Evolutionary conservation across 2,888 invertebrate genomes (phyloP), one percentile per base, ranked within the genome.

Genomic region (Patella ulyssiponensis): DNA sequence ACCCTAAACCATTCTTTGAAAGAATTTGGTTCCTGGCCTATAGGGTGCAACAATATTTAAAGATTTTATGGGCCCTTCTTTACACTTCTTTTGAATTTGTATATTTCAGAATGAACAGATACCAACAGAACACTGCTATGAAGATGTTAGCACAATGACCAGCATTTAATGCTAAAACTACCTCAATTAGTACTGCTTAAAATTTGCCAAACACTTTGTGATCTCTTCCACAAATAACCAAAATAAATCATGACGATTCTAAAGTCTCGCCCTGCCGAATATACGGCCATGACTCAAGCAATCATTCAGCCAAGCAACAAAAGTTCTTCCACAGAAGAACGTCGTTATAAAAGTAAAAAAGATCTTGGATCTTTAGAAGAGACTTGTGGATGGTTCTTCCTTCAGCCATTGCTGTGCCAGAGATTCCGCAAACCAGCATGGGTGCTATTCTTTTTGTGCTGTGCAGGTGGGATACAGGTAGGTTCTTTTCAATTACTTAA

Each of bases 401-500:
- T 64, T 23, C 64, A 23, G 23, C 64, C 64, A 12, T 23, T 23
- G 12, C 20, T 20, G 14, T 64, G 23, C 4, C 11, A 14, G 9
- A 64, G 3, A 14, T 20, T 64, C 64, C 20, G 20, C 20, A 64
- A 23, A 23, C 64, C 64, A 12, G 64, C 64, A 1, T 64, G 64
- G 64, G 64, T 64, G 64, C 64, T 64, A 23, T 64, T 64, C 23
- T 64, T 64, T 64, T 23, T 64, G 20, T 64, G 64, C 64, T 64
- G 64, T 20, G 64, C 64, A 23, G 20, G 64, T 64, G 64, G 64
- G 20, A 64, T 64, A 64, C 64, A 64, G 64, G 64, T 64, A 23
- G 23, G 64, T 64, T 64, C 5, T 64, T 64, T 15, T 11, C 12
- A 9, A 44, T 44, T 1, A 44, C 44, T 44, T 44, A 44, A 44